Percentiles rank a stretch among this genome's conserved stretches.
Evolutionary conservation across 2,888 invertebrate species (phyloP).

Genomic region (Drosophila kuntzei): DNA sequence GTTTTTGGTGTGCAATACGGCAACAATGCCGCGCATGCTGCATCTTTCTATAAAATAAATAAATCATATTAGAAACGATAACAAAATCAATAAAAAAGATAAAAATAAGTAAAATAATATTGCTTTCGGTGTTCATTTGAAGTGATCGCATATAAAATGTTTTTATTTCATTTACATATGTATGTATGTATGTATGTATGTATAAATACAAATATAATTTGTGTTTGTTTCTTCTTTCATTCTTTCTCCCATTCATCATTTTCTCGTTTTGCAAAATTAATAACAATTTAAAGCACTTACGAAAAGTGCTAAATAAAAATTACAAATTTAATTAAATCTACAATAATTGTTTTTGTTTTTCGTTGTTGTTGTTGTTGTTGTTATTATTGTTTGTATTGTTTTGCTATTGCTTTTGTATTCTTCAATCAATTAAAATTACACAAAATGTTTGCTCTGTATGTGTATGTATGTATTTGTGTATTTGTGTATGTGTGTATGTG

Average conservation of each 20-base stretch:
- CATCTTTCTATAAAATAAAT: background rate
- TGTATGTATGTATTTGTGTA: conserved; percentile 11
- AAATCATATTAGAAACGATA: background rate
- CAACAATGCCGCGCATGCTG: conserved; percentile 31
- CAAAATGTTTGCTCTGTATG: conserved; percentile 45
- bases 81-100: conserved; percentile 3
- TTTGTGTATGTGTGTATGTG: conserved; percentile 13
- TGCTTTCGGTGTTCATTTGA: conserved; percentile 24
- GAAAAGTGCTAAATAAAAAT: conserved; percentile 57
- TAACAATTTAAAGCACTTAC: conserved; percentile 75
- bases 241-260: conserved; percentile 6
- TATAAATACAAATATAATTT: conserved; percentile 76
- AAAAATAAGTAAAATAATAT: conserved; percentile 24
- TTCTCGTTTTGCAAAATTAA: conserved; percentile 60
- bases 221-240: conserved; percentile 45
- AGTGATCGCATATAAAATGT: conserved; percentile 69
- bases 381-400: conserved; percentile 8
- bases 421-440: conserved; percentile 29
- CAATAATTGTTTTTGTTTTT: conserved; percentile 25
- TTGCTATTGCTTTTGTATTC: conserved; percentile 1
- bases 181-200: too few species aligned
- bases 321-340: conserved; percentile 46
- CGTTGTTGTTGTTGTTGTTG: conserved; percentile 6
- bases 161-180: conserved; percentile 67
- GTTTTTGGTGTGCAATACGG: conserved; percentile 25